phyloP scores from a whole-genome alignment of 1,140 invertebrate genomes.

The Branchinecta lindahli region DNA sequence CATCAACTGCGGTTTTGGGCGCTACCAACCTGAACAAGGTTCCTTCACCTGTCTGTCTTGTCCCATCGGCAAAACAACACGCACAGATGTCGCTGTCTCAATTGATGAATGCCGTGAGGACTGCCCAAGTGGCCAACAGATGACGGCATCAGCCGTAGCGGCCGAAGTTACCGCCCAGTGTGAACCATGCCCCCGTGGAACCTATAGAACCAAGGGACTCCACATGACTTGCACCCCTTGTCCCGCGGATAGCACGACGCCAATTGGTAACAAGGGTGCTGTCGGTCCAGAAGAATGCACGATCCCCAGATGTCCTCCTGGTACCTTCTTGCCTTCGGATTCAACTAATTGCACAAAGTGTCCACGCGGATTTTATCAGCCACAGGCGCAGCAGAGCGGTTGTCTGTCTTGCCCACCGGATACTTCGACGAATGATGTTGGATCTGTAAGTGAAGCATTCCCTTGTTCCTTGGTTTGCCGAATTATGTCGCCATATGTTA shows the following conservation, averaged over 20 bases:
- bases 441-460: constrained; percentile 44
- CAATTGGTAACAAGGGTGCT: constrained; percentile 57
- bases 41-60: constrained; percentile 77
- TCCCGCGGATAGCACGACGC: constrained; percentile 73
- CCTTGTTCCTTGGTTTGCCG: constrained; percentile 12
- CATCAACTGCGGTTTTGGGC: constrained; percentile 79
- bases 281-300: constrained; percentile 66
- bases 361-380: constrained; percentile 81
- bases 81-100: constrained; percentile 76
- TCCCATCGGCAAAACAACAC: constrained; percentile 78
- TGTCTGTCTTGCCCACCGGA: constrained; percentile 81
- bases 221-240: constrained; percentile 76
- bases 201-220: constrained; percentile 69
- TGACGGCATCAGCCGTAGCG: constrained; percentile 35
- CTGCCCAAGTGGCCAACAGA: constrained; percentile 72
- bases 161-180: constrained; percentile 60
- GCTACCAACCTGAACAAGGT: constrained; percentile 79
- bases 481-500: constrained; percentile 17
- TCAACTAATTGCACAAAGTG: constrained; percentile 72
- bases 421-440: constrained; percentile 68
- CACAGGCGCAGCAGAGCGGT: constrained; percentile 68
- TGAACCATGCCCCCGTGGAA: constrained; percentile 76
- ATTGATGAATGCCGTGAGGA: constrained; percentile 67
- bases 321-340: constrained; percentile 27
- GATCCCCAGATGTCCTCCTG: constrained; percentile 64